phyloP scores from a whole-genome alignment of 2,113 vertebrate genomes.

The Menidia beryllina region DNA sequence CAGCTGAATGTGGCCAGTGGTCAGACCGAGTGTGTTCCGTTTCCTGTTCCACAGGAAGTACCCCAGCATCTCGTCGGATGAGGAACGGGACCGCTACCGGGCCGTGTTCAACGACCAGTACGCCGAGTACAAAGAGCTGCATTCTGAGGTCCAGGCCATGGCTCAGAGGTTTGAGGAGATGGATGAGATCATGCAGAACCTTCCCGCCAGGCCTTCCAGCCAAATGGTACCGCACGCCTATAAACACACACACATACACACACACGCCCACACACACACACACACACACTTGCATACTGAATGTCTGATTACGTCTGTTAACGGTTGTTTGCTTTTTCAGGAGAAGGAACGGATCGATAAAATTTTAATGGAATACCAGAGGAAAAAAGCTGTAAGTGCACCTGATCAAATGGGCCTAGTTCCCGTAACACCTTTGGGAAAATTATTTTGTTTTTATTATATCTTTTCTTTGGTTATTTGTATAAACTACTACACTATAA shows the following conservation, averaged over 20 bases:
- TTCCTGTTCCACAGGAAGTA: constrained; percentile 85
- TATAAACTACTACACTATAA: no score
- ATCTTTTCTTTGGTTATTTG: no score
- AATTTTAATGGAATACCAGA: constrained; percentile 90
- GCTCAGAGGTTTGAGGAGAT: constrained; percentile 88
- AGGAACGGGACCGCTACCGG: constrained; percentile 91
- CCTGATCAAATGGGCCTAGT: no score
- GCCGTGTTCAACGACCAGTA: constrained; percentile 98
- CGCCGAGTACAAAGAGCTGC: constrained; percentile 94
- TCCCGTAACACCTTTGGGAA: no score
- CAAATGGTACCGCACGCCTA: constrained; percentile 78
- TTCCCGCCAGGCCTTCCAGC: constrained; percentile 82
- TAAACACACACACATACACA: neutral
- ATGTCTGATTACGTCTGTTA: neutral
- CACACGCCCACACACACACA: neutral
- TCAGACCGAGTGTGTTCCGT: neutral
- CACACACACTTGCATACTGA: neutral
- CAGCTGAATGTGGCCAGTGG: no score
- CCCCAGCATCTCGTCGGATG: constrained; percentile 87
- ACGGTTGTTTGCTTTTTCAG: constrained; percentile 66
- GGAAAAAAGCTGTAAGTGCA: constrained; percentile 91
- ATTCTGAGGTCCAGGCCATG: constrained; percentile 88
- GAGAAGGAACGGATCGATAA: constrained; percentile 89
- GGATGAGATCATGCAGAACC: constrained; percentile 86
- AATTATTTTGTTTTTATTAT: no score